phyloP scores from a whole-genome alignment of 2,113 vertebrate genomes.

The Jacana jacana region DNA sequence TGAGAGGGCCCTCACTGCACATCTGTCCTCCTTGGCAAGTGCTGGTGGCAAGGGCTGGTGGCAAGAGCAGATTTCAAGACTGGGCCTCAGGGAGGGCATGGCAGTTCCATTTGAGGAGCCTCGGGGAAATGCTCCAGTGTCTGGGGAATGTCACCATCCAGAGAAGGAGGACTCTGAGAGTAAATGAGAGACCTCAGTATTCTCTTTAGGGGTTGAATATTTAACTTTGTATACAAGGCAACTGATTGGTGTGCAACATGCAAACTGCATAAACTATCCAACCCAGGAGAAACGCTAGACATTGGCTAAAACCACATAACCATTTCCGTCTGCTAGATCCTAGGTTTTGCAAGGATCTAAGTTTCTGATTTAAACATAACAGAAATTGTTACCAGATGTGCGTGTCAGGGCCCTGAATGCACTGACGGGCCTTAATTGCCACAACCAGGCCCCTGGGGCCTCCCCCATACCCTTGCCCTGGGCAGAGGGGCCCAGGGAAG shows the following conservation, averaged over 20 bases:
- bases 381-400: slow-evolving; percentile 55
- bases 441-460: not conserved
- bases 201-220: not conserved
- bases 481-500: not conserved
- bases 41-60: not conserved
- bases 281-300: not conserved
- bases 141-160: not conserved
- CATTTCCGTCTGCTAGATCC: not conserved
- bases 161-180: not conserved
- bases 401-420: not conserved
- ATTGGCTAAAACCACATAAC: not conserved
- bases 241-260: not conserved
- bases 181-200: not conserved
- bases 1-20: not conserved
- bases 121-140: not conserved
- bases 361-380: slow-evolving; percentile 13
- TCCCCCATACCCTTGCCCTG: not conserved
- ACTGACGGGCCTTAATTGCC: not conserved
- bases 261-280: not conserved
- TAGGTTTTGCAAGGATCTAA: not conserved
- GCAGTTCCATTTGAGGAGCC: not conserved
- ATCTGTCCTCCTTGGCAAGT: too few relatives aligned
- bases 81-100: not conserved
- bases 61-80: not conserved
- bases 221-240: not conserved